phyloP scores from a whole-genome alignment of 1,140 invertebrate species.

The Lordiphosa collinella region DNA sequence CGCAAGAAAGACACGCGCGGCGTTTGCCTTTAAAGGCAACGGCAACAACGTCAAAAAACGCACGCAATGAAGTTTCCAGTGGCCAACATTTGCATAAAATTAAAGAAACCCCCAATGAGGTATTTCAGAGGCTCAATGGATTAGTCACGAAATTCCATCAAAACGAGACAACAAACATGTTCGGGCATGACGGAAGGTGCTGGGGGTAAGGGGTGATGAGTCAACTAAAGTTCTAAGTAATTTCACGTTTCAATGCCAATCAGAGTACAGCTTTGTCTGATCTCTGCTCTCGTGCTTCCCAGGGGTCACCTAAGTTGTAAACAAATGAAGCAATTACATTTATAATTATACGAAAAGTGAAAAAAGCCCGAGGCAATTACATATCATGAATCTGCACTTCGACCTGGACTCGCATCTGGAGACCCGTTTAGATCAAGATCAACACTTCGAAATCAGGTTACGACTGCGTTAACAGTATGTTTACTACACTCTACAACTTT shows the following conservation, averaged over 20 bases:
- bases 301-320: too few relatives aligned
- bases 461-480: neutral
- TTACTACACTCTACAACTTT: neutral
- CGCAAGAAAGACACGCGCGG: slow-evolving; percentile 61
- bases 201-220: slow-evolving; percentile 21
- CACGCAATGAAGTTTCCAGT: slow-evolving; percentile 40
- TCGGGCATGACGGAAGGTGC: slow-evolving; percentile 4
- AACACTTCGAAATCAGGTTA: neutral
- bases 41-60: too few relatives aligned
- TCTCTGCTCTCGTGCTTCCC: neutral
- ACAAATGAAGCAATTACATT: too few relatives aligned
- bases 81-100: slow-evolving; percentile 56
- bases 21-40: slow-evolving; percentile 53
- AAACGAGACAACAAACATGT: slow-evolving; percentile 26
- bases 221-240: slow-evolving; percentile 48
- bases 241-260: slow-evolving; percentile 41
- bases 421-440: neutral
- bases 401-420: too few relatives aligned
- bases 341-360: too few relatives aligned
- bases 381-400: too few relatives aligned
- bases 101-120: slow-evolving; percentile 44
- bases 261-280: neutral
- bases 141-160: slow-evolving; percentile 67
- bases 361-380: too few relatives aligned
- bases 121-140: slow-evolving; percentile 42